phyloP scores from a whole-genome alignment of 2,113 vertebrate species.

The Tetrax tetrax region DNA sequence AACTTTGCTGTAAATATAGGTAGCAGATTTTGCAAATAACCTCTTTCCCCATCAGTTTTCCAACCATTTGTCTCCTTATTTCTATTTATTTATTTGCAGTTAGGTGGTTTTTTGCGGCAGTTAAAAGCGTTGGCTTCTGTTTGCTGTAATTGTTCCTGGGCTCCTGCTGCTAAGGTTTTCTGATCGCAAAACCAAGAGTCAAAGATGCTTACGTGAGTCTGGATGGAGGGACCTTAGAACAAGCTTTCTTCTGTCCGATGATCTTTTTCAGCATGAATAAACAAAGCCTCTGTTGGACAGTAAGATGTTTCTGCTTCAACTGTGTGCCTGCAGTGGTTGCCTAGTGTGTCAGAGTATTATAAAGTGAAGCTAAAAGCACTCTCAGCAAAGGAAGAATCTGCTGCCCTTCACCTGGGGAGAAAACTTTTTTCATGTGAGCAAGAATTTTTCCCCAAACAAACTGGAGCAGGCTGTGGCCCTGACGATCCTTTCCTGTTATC shows the following conservation, averaged over 20 bases:
- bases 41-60: neutral
- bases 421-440: neutral
- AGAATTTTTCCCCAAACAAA: neutral
- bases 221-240: neutral
- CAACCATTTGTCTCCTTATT: neutral
- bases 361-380: neutral
- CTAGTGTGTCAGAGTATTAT: neutral
- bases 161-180: neutral
- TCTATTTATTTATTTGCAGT: neutral
- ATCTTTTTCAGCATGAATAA: conserved; percentile 22
- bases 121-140: neutral
- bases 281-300: neutral
- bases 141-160: neutral
- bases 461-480: neutral
- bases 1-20: neutral
- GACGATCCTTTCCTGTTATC: neutral
- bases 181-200: neutral
- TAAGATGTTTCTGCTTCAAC: neutral
- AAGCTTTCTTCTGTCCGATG: neutral
- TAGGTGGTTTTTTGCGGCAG: neutral
- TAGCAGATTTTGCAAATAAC: neutral
- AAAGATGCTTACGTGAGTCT: neutral
- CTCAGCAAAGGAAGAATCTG: neutral
- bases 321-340: neutral
- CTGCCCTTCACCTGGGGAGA: neutral